Percentiles rank a stretch among this genome's conserved stretches.
Evolutionary conservation across 2,113 vertebrate species (phyloP).

Genomic region (Crypturellus undulatus): DNA sequence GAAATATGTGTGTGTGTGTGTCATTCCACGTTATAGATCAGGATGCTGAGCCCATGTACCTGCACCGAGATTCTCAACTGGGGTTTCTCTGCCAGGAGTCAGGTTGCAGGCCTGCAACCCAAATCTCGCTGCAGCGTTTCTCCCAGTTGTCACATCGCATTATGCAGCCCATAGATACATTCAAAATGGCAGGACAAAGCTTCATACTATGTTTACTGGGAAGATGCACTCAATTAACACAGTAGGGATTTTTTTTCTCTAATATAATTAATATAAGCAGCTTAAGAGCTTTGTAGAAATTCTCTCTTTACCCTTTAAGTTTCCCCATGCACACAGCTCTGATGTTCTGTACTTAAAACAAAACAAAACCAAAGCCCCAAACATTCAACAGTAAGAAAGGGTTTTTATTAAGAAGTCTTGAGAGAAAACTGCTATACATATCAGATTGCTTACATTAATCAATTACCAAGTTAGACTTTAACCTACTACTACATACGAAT

Average conservation of each 20-base stretch:
- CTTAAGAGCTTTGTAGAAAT: neutral
- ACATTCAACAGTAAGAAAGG: neutral
- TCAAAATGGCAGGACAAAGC: neutral
- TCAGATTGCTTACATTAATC: neutral
- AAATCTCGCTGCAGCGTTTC: neutral
- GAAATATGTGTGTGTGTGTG: neutral
- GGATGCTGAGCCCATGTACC: neutral
- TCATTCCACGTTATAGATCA: accelerated
- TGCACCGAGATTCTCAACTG: neutral
- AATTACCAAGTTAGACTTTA: neutral
- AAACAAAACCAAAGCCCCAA: neutral
- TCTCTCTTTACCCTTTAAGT: neutral
- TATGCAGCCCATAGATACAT: accelerated
- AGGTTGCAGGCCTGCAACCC: neutral
- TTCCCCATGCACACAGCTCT: neutral
- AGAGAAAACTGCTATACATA: neutral
- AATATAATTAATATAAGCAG: neutral
- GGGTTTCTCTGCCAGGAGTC: neutral
- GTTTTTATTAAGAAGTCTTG: neutral
- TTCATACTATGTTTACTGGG: neutral
- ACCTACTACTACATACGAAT: neutral
- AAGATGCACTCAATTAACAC: neutral
- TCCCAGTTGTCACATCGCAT: accelerated
- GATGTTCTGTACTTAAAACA: neutral
- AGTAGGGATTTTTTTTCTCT: neutral